phyloP scores from a whole-genome alignment of 2,888 invertebrate species.

The Lumbricus terrestris region DNA sequence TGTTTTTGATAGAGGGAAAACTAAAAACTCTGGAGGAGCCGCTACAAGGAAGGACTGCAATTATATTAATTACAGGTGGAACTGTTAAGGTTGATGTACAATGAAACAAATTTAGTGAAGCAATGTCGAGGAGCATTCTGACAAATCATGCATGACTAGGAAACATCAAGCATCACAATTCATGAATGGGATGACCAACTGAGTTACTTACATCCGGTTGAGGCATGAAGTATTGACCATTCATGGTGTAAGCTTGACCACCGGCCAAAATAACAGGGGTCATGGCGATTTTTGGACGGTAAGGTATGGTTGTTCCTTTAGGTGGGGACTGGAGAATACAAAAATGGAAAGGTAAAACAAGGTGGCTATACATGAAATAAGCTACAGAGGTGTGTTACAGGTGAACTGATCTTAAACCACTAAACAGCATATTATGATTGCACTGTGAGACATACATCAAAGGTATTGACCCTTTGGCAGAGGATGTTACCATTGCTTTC shows the following conservation, averaged over 20 bases:
- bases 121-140: neutral
- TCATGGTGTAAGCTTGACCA: slow-evolving; percentile 93
- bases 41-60: neutral
- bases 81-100: neutral
- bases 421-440: neutral
- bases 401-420: slow-evolving; percentile 5
- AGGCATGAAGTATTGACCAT: slow-evolving; percentile 71
- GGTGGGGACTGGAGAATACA: slow-evolving; percentile 82
- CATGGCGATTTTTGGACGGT: slow-evolving; percentile 77
- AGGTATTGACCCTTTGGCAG: neutral
- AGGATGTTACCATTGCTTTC: neutral
- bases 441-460: neutral
- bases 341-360: slow-evolving; percentile 8
- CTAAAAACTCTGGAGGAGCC: neutral
- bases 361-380: neutral
- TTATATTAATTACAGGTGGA: neutral
- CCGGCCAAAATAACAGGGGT: slow-evolving; percentile 89
- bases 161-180: neutral
- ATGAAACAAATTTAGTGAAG: neutral
- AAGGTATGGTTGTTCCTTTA: slow-evolving; percentile 98
- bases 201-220: slow-evolving; percentile 51
- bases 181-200: neutral
- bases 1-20: neutral
- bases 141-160: neutral
- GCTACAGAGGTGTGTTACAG: neutral